These are phyloP conservation scores for Daphoenositta chrysoptera DNA, from an alignment of 2,113 vertebrate genomes.

Conservation along the genomic window DNA sequence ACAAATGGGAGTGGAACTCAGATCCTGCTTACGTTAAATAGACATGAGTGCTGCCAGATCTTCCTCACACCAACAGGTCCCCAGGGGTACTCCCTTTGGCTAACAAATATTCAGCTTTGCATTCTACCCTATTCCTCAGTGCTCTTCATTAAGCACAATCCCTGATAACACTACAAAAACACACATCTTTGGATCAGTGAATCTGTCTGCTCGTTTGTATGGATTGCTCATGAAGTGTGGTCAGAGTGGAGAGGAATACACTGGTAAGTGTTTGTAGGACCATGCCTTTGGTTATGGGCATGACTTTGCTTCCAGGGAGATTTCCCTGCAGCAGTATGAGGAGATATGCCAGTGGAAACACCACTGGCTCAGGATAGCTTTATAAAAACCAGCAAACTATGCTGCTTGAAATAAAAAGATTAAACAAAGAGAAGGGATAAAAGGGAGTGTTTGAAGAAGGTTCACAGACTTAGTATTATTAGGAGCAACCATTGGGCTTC, in stretches of 20 bases:
- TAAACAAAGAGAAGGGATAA: not conserved
- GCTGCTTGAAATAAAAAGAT: not conserved
- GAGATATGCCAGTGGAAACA: not conserved
- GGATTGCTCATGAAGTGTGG: not conserved
- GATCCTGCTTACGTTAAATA: not conserved
- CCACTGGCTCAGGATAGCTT: not conserved
- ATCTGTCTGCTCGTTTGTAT: not conserved
- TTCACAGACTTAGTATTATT: not conserved
- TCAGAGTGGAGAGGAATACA: not conserved
- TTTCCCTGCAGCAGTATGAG: not conserved
- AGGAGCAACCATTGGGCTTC: not conserved
- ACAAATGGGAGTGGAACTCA: not conserved
- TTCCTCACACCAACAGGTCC: not conserved
- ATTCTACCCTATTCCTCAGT: not conserved
- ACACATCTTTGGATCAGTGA: not conserved
- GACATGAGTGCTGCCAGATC: not conserved
- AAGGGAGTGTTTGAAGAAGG: not conserved
- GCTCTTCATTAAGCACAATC: not conserved
- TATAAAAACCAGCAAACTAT: not conserved
- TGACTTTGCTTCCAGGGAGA: not conserved
- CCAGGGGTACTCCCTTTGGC: not conserved
- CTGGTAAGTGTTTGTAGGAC: not conserved
- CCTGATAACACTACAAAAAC: not conserved
- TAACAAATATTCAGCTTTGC: not conserved
- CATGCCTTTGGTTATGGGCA: not conserved